phyloP scores from a whole-genome alignment of 2,797 vertebrate genomes.

The Melanogrammus aeglefinus region DNA sequence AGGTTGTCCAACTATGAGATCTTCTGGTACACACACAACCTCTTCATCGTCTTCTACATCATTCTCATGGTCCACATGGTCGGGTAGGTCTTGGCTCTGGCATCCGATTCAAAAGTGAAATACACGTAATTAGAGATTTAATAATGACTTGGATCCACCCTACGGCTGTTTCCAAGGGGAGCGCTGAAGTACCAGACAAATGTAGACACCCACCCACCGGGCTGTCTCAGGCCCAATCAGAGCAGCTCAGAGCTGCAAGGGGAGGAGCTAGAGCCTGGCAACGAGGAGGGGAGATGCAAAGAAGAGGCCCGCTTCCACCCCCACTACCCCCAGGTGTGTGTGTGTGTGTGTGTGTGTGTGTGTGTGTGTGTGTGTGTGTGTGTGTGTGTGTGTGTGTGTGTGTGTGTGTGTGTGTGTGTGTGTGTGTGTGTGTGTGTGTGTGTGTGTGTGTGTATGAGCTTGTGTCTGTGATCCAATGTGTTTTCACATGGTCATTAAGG shows the following conservation, averaged over 20 bases:
- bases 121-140: not conserved
- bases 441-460: constrained; percentile 25
- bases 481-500: constrained; percentile 39
- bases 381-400: constrained; percentile 26
- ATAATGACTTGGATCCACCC: not conserved
- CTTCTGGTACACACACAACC: constrained; percentile 98
- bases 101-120: not conserved
- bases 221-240: constrained; percentile 82
- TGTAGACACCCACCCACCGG: constrained; percentile 85
- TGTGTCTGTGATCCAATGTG: constrained; percentile 47
- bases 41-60: constrained; percentile 95
- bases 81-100: constrained; percentile 77
- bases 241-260: constrained; percentile 57
- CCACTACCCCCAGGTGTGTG: constrained; percentile 89
- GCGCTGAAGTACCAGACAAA: constrained; percentile 93
- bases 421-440: constrained; percentile 33
- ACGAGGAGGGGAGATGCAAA: constrained; percentile 72
- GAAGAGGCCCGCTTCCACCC: constrained; percentile 86
- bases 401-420: constrained; percentile 14
- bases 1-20: constrained; percentile 93
- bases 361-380: constrained; percentile 31
- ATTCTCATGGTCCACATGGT: constrained; percentile 90
- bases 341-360: constrained; percentile 26
- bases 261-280: constrained; percentile 48
- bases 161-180: constrained; percentile 72